Evolutionary conservation across 2,797 vertebrate genomes (phyloP), one percentile per base, ranked within the genome.

Genomic region (Hypotaenidia okinawae): DNA sequence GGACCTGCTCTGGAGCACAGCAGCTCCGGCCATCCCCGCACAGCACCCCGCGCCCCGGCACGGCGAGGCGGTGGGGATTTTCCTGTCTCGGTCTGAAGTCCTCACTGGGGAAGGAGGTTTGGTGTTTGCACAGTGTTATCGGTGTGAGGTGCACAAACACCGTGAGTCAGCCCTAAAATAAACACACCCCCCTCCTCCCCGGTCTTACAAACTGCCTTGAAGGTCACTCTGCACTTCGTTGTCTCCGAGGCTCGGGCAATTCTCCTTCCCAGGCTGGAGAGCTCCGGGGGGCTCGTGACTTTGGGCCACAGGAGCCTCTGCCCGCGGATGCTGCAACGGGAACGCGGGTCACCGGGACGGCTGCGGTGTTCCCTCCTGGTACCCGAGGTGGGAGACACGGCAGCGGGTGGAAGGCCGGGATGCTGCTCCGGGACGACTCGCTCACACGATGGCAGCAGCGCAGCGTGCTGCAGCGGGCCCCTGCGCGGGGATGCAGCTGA

Each of bases 401-500:
- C 41, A 9, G 41, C 16, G 23, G 32, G 43, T 11, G 22, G 15
- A 13, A 67, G 28, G 58, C n/a, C 15, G 15, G 30, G 18, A 5
- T 63, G 93, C 13, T 9, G 77, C 95, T 81, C 72, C 8, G 45
- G 22, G 3, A 22, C 3, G 4, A 5, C 33, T 96, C 97, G 96
- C 97, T 96, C 97, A 96, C 97, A 95, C 3, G 67, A 92, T 86
- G 98, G 91, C 96, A 97, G 96, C 89, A 93, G 85, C 4, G 47
- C 91, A 92, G 95, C 96, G 43, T 18, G 98, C 97, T 98, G 98
- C 87, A 98, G 98, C 81, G 1, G 10, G 47, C 19, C 8, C 6
- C 15, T 4, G 1, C 13, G 55, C 73, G 11, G 43, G 43, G 59
- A 35, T 3, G 43, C 33, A 72, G 67, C 59, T 32, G 32, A 35